Evolutionary conservation across 2,113 vertebrate genomes (phyloP), one percentile per base, ranked within the genome.

Genomic region (Cercopithecus mona): DNA sequence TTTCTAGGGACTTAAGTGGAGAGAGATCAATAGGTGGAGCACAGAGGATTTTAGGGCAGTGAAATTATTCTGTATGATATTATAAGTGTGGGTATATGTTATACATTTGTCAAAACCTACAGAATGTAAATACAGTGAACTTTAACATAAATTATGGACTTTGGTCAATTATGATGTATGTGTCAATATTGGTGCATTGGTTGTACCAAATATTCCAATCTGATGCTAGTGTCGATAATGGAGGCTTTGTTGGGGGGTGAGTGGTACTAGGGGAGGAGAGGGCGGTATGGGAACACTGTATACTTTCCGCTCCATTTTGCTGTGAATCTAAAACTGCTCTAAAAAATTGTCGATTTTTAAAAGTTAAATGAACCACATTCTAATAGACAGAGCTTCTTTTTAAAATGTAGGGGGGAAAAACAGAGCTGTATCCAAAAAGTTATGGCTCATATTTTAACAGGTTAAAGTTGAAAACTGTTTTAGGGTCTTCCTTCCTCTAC

Each of bases 311-410:
- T 87, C 35, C 17, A 0, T 61, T 91, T 80, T 61, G 40, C 89
- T 92, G 20, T 95, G 72, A 78, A 79, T 50, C 32, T 91, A 90
- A 90, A 78, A 72, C 59, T 91, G 52, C 72, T 80, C 38, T 66
- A 45, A 76, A 85, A 92, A 17, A 83, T 32, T 23, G 30, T 43
- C 25, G 50, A 79, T 52, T 89, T 88, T 6, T 40, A 52, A 80
- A 87, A 95, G 35, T 25, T 72, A 80, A 82, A 61, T 38, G 14
- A 72, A 61, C 35, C 66, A 70, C 8, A 70, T n/a, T 70, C 16
- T 70, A n/a, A 70, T 70, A n/a, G 48, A 50, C 48, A 50, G 35
- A 70, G 61, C 25, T 64, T 64, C 61, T 64, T 64, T 64, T 64
- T 64, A 30, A 64, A 64, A 64, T 64, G 61, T 30, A 11, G 61